Percentiles rank a stretch among this genome's conserved stretches.
Evolutionary conservation across 2,888 invertebrate genomes (phyloP).

Genomic region (Macaria notata): DNA sequence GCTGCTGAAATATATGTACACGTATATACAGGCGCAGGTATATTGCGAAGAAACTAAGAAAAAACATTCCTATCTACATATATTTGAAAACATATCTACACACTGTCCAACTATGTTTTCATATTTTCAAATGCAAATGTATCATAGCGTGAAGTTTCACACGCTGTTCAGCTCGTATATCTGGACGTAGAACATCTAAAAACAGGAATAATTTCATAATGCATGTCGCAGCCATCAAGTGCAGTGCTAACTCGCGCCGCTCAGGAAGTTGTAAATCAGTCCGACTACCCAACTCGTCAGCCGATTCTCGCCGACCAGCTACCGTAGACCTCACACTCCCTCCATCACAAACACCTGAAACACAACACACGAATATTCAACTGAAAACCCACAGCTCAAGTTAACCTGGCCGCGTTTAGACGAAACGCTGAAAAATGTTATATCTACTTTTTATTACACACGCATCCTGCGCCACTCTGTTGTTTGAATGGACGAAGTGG

Average conservation of each 20-base stretch:
- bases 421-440: slow-evolving; percentile 63
- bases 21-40: too few species aligned
- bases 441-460: slow-evolving; percentile 65
- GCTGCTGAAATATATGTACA: too few species aligned
- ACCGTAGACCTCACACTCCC: slow-evolving; percentile 39
- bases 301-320: slow-evolving; percentile 53
- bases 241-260: slow-evolving; percentile 52
- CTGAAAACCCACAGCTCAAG: slow-evolving; percentile 36
- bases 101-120: too few species aligned
- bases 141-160: too few species aligned
- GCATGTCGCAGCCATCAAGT: slow-evolving; percentile 51
- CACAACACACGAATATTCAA: background rate
- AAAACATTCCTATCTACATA: too few species aligned
- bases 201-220: slow-evolving; percentile 38
- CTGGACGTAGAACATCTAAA: slow-evolving; percentile 7
- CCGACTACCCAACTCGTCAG: slow-evolving; percentile 54
- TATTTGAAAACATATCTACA: too few species aligned
- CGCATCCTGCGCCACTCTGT: slow-evolving; percentile 60
- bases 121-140: too few species aligned
- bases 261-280: slow-evolving; percentile 77
- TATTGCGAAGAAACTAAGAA: too few species aligned
- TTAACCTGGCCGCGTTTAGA: slow-evolving; percentile 45
- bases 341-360: slow-evolving; percentile 23
- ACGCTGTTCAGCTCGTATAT: too few species aligned
- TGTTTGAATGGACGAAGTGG: slow-evolving; percentile 37